phyloP scores from a whole-genome alignment of 2,113 vertebrate genomes.

The Mus musculus region DNA sequence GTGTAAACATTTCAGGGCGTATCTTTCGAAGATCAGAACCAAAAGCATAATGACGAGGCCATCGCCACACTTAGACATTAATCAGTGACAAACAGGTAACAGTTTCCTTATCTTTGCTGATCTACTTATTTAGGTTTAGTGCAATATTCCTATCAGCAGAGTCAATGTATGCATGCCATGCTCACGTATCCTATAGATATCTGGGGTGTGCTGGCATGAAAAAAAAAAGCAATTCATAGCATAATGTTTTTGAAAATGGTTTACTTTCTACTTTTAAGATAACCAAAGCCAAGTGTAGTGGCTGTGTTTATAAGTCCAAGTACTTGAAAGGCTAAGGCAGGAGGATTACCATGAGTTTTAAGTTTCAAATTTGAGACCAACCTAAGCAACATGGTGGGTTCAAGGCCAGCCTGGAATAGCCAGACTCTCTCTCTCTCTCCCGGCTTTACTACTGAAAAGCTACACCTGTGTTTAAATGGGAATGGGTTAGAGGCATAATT shows the following conservation, averaged over 20 bases:
- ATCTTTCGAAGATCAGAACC: slow-evolving; percentile 13
- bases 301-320: background rate
- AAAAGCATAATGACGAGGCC: background rate
- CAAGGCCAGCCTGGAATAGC: background rate
- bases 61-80: background rate
- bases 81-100: background rate
- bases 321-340: background rate
- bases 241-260: background rate
- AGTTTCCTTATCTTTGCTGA: slow-evolving; percentile 20
- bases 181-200: slow-evolving; percentile 12
- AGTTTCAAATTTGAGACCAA: background rate
- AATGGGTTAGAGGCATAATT: background rate
- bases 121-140: slow-evolving; percentile 21
- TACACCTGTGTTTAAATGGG: background rate
- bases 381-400: background rate
- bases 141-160: background rate
- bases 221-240: slow-evolving; percentile 44
- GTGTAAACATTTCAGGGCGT: slow-evolving; percentile 24
- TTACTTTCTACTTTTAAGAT: slow-evolving; percentile 48
- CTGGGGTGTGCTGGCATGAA: background rate
- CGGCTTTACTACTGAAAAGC: background rate
- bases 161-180: background rate
- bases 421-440: background rate
- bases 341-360: background rate
- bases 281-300: background rate